Evolutionary conservation across 2,113 vertebrate species (phyloP), one percentile per base, ranked within the genome.

Genomic region (Syngnathus typhle): DNA sequence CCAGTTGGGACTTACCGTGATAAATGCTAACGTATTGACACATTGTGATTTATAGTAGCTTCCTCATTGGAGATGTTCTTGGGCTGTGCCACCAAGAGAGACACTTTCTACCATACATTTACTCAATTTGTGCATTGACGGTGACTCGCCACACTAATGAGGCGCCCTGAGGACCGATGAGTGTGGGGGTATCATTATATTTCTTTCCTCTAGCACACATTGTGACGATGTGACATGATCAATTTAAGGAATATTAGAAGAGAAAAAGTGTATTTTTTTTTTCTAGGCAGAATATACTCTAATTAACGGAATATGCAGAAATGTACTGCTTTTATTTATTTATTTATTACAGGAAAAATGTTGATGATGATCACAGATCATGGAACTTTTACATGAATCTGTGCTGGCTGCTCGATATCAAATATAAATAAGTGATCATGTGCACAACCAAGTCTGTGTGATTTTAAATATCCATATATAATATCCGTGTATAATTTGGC

Each of bases 111-210:
- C 80, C 79, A 72, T 85, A 68, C 76, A 82, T 85, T 81, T 67
- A 69, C 65, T 82, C 66, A 41, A 80, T 83, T 80, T 63, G 47
- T 65, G 61, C 18, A 13, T 60, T 2, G 37, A 36, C 60, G 7
- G 75, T 84, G 82, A 87, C 79, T 88, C 77, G 76, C 73, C 46
- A 59, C 54, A 18, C 76, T 84, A 85, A 87, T 85, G 81, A 87
- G 80, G 71, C 77, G 47, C 72, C 78, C 73, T 63, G 49, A 82
- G 69, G 81, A 85, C 67, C 60, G 32, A 49, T 52, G 69, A 67
- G 62, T 6, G 37, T 64, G 47, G 51, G 21, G 60, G 43, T 54
- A 68, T 69, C 67, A 77, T 77, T 76, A 58, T 5, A 62, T 59
- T 58, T 18, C 52, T 76, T 68, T 68, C 1, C 15, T 58, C 23